Conservation (phyloP, 2,888 invertebrate genomes). For the Drosophila heteroneura region DNA sequence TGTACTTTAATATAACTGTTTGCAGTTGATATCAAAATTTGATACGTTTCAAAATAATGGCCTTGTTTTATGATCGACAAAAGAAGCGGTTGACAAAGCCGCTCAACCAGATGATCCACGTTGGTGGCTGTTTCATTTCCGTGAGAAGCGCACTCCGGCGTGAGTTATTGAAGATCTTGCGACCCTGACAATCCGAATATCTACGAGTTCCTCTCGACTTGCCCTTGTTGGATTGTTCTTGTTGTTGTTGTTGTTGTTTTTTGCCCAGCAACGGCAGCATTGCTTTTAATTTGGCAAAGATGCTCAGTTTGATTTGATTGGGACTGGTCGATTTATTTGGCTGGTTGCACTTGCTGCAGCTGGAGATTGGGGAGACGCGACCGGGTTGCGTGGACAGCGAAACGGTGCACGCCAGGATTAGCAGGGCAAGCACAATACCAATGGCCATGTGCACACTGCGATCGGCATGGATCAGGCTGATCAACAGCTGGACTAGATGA, state of each 20-base stretch:
- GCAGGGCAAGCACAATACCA: slow-evolving; percentile 33
- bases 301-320: neutral
- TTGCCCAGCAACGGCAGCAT: neutral
- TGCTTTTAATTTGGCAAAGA: neutral
- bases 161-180: slow-evolving; percentile 68
- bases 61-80: neutral
- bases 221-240: neutral
- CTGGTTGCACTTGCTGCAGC: neutral
- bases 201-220: neutral
- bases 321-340: neutral
- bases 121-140: slow-evolving; percentile 81
- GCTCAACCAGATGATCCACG: slow-evolving; percentile 66
- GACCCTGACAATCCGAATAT: slow-evolving; percentile 63
- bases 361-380: neutral
- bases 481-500: slow-evolving; percentile 51
- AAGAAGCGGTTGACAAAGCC: slow-evolving; percentile 24
- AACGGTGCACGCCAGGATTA: slow-evolving; percentile 55
- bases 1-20: neutral
- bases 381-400: slow-evolving; percentile 38
- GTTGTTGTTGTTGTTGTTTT: neutral
- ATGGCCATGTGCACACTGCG: slow-evolving; percentile 64
- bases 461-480: slow-evolving; percentile 59
- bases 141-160: slow-evolving; percentile 69
- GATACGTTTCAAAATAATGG: neutral
- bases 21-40: neutral